Evolutionary conservation across 2,797 vertebrate species (phyloP), one percentile per base, ranked within the genome.

Genomic region (Danio choprae): DNA sequence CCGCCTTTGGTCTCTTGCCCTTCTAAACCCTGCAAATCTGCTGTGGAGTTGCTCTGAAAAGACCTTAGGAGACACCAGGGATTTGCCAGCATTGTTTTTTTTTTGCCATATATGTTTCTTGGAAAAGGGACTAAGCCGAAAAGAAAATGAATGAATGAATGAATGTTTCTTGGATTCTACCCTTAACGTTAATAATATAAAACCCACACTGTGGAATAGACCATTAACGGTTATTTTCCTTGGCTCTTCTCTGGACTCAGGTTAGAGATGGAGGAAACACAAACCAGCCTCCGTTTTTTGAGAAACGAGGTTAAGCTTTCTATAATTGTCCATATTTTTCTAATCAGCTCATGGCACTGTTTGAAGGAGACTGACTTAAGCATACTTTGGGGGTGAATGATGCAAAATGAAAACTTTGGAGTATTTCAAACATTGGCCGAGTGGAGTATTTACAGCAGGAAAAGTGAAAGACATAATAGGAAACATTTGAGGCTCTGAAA

Each of bases 271-370:
- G 67, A 80, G 79, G 74, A 83, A 81, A 83, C 59, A 69, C 60
- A 85, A 77, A 68, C 82, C 78, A 69, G 67, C 50, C 65, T 76
- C 51, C 12, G 8, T 58, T 72, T 62, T 78, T 64, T 76, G 44
- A 68, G 51, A 81, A 85, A 83, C 69, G 60, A 86, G 75, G 81
- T 84, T 79, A 86, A 83, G 83, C 81, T 85, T 68, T 80, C 74
- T 74, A 71, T 81, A 84, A 87, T 85, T 84, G 84, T 80, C 83
- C 83, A 85, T 80, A 83, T 87, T 87, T 87, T 88, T 87, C 80
- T 82, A 85, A 88, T 87, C 83, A 85, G 73, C 73, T 64, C 67
- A 71, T 84, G 82, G 85, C 82, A 74, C 36, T 74, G 78, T 86
- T 83, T 85, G 70, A 82, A 85, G 74, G 69, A 82, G 84, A 71